Evolutionary conservation across 37 sponge, comb jelly and placozoan species (phyloP).

Genomic region (Axinella damicornis): DNA sequence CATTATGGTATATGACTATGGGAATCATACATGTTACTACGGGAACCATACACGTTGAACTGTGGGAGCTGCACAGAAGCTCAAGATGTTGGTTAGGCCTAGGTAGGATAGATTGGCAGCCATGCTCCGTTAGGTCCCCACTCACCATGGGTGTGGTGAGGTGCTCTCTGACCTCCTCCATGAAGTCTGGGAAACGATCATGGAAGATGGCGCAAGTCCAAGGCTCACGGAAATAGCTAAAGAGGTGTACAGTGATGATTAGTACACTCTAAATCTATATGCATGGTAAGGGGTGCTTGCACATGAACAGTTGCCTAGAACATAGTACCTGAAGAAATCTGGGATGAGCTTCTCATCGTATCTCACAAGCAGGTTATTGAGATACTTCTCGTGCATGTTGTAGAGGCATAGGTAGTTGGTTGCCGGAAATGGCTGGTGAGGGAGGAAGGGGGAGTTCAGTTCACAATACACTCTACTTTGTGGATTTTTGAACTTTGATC

Average conservation of each 20-base stretch:
- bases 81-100: neutral
- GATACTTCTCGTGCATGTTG: constrained; percentile 92
- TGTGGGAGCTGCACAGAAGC: too few relatives aligned
- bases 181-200: constrained; percentile 90
- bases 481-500: neutral
- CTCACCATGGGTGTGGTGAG: constrained; percentile 28
- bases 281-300: too few relatives aligned
- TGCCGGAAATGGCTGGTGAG: constrained; percentile 54
- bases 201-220: constrained; percentile 93
- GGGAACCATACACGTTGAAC: too few relatives aligned
- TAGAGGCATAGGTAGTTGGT: constrained; percentile 86
- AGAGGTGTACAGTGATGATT: too few relatives aligned
- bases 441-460: neutral
- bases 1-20: too few relatives aligned
- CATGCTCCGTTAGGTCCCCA: neutral
- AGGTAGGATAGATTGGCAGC: too few relatives aligned
- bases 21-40: too few relatives aligned
- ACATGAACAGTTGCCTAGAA: too few relatives aligned
- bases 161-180: constrained; percentile 82
- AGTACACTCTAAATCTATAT: neutral
- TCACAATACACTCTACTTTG: constrained; percentile 2
- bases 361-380: constrained; percentile 85
- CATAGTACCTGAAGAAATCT: constrained; percentile 81
- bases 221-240: constrained; percentile 88
- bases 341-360: constrained; percentile 63